Evolutionary conservation across 2,113 vertebrate genomes (phyloP).

Genomic region (Chauna torquata): DNA sequence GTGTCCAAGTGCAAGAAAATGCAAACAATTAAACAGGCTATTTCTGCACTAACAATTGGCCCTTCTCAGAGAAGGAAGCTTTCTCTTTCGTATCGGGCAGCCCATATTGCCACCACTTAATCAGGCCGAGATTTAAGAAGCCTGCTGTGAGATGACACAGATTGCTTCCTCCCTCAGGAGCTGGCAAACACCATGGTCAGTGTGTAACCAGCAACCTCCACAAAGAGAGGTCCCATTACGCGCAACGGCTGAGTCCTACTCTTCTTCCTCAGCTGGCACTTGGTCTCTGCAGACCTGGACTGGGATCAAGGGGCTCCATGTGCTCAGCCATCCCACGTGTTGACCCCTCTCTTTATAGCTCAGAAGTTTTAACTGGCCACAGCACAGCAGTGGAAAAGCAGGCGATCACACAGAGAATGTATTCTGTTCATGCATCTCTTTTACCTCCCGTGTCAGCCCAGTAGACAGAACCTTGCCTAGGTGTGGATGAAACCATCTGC

Average conservation of each 20-base stretch:
- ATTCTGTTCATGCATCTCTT: neutral
- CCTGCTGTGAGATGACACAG: constrained; percentile 60
- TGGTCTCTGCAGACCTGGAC: neutral
- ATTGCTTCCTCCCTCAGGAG: constrained; percentile 33
- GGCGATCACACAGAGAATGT: neutral
- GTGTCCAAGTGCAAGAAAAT: neutral
- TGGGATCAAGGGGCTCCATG: neutral
- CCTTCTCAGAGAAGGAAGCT: neutral
- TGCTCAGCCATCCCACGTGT: neutral
- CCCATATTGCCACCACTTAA: constrained; percentile 39
- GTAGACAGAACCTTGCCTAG: neutral
- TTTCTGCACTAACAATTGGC: neutral
- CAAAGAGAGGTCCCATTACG: neutral
- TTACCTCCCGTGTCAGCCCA: neutral
- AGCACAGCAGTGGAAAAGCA: neutral
- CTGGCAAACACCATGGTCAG: neutral
- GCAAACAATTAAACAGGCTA: neutral
- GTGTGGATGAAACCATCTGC: constrained; percentile 39
- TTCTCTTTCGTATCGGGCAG: neutral
- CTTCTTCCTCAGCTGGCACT: neutral
- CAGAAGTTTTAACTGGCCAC: neutral
- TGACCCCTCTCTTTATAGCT: neutral
- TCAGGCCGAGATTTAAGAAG: constrained; percentile 48
- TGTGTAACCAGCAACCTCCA: neutral
- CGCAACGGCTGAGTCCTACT: neutral